Percentiles rank a stretch among this genome's conserved stretches.
phyloP scores from a whole-genome alignment of 2,113 vertebrate species.

The Ceratotherium simum region DNA sequence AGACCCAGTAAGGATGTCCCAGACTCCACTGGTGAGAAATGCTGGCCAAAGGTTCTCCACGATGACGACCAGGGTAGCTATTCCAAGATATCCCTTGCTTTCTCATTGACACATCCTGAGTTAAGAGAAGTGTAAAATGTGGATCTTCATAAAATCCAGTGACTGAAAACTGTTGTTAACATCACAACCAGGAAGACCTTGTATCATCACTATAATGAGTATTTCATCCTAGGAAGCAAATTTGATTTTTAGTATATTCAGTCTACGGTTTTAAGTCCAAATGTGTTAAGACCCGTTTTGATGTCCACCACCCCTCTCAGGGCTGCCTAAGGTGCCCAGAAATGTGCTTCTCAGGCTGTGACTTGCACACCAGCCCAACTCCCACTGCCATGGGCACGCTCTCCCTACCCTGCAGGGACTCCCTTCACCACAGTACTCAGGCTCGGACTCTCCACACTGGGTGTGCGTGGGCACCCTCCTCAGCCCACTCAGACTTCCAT shows the following conservation, averaged over 20 bases:
- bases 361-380: not conserved
- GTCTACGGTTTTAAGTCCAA: not conserved
- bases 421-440: not conserved
- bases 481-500: not conserved
- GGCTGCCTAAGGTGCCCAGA: not conserved
- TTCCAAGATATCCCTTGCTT: not conserved
- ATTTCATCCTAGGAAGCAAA: not conserved
- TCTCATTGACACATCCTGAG: not conserved
- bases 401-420: not conserved
- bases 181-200: not conserved
- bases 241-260: not conserved
- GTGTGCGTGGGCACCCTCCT: not conserved
- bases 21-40: not conserved
- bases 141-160: not conserved
- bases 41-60: not conserved
- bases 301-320: not conserved
- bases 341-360: not conserved
- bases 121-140: not conserved
- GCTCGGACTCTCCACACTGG: not conserved
- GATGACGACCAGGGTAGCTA: not conserved
- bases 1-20: not conserved
- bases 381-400: accelerated
- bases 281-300: not conserved
- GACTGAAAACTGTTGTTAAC: not conserved
- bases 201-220: not conserved